Evolutionary conservation across 2,797 vertebrate species (phyloP), one percentile per base, ranked within the genome.

Genomic region (Thalassophryne amazonica): DNA sequence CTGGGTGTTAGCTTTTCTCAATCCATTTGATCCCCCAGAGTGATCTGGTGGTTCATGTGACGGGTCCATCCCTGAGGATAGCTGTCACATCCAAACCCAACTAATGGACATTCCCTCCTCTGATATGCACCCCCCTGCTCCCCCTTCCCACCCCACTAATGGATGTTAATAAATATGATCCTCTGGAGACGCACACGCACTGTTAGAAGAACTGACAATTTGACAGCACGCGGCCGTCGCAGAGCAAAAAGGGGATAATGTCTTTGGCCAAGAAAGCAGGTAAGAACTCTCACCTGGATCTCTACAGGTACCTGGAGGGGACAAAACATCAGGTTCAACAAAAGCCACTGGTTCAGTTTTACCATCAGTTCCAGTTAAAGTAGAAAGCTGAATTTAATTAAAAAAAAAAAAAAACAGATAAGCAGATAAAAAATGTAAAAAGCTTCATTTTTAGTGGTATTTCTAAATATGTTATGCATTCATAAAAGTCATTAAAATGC

Each of bases 191-290:
- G 3, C 21, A 13, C 22, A 11, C 15, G 7, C 48, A 50, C 27
- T 37, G 46, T 54, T 49, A 5, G 47, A 28, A 53, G 66, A 68
- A 25, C 29, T 20, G 17, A 29, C 7, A 15, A 7, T 18, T 40
- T 34, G 30, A 77, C 45, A 49, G 73, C 70, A 36, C 67, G 13
- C 49, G 23, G 35, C n/a, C 43, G 3, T 43, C 0, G 17, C 6
- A n/a, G 11, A 62, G 16, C 61, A 31, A 39, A 41, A 52, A 63
- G 18, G 64, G 62, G 81, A 61, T 54, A 80, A 88, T 89, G 87
- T 77, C 86, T 2, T 86, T 72, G 7, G 73, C 74, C 11, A 86
- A 65, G 68, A 91, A 80, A 87, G 37, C 71, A 76, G 91, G 91
- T 91, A 89, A 32, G 82, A 38, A 3, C 9, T 2, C 6, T 41